Evolutionary conservation across 2,113 vertebrate species (phyloP).

Genomic region (Monopterus albus): DNA sequence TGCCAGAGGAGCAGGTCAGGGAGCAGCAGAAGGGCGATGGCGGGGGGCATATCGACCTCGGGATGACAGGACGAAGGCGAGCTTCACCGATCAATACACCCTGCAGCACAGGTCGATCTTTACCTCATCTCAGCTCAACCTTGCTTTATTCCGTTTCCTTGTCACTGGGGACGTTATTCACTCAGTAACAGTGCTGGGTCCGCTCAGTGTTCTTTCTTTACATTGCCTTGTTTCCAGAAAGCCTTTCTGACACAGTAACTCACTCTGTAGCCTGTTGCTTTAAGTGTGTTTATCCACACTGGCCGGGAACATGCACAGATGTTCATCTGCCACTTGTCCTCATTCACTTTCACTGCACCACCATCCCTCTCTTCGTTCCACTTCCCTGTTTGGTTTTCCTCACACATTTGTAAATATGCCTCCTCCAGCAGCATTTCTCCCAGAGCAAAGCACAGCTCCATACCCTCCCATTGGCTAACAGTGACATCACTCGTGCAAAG

Average conservation of each 20-base stretch:
- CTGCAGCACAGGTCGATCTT: slow-evolving; percentile 9
- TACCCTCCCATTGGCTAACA: slow-evolving; percentile 77
- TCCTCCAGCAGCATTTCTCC: slow-evolving; percentile 8
- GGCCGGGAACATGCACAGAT: neutral
- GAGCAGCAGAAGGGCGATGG: slow-evolving; percentile 33
- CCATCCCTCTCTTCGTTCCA: neutral
- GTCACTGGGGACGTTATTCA: slow-evolving; percentile 6
- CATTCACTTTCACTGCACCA: slow-evolving; percentile 25
- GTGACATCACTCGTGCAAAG: slow-evolving; percentile 82
- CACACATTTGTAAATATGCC: slow-evolving; percentile 50
- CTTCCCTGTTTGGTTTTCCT: slow-evolving; percentile 19
- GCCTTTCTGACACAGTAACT: slow-evolving; percentile 6
- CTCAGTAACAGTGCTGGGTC: neutral
- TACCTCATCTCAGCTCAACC: neutral
- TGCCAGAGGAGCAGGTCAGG: slow-evolving; percentile 23
- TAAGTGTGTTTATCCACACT: neutral
- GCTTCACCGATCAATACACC: slow-evolving; percentile 42
- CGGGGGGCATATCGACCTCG: slow-evolving; percentile 26
- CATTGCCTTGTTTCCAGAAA: slow-evolving; percentile 1
- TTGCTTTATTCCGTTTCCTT: slow-evolving; percentile 8
- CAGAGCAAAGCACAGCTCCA: slow-evolving; percentile 46
- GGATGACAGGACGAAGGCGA: slow-evolving; percentile 30
- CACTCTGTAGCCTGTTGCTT: slow-evolving; percentile 36
- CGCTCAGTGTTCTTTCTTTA: neutral
- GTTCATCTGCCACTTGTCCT: neutral